Base-by-base conservation (phyloP, 2,888 invertebrate species). In the Entomobrya multifasciata region DNA sequence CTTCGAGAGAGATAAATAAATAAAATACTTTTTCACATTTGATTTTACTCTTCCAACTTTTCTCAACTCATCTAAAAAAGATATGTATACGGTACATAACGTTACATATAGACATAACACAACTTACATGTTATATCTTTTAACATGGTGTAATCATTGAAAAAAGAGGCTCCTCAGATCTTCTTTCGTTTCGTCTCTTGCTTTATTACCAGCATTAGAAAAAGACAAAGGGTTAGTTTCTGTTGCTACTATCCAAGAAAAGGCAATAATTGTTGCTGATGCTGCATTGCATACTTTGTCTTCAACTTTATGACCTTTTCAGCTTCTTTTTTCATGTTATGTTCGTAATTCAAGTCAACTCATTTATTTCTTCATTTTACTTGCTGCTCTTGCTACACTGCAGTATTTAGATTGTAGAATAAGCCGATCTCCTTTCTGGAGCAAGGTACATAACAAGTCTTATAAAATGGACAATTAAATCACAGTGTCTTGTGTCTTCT, bases 391-490 rank as follows among this genome's bases (percentile, higher is more conserved):
- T 57, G 57, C n/a, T 30, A 8, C 36, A 36, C 4, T 36, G 36
- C 36, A 36, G 36, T 36, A 36, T n/a, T 15, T 13, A 49, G 49
- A n/a, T n/a, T 30, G 62, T 62, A 62, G 27, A 36, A 36, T 36
- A 36, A 36, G 36, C 5, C 8, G 36, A 36, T n/a, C 27, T 70
- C 15, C 15, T 65, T n/a, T 47, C 41, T 67, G 41, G 13, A 41
- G 67, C 47, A 8, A 36, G 25, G 22, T 25, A 4, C 10, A 36
- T 4, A 36, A 36, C 5, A 36, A 36, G 36, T 36, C 47, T 25
- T 70, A 70, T 70, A 70, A 70, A 47, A 49, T 8, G 22, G 70
- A 70, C 70, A 70, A 70, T 70, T 70, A 70, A 70, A 70, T 70
- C 70, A 44, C 70, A 47, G 44, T 15, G 41, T 67, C 41, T 41